Conservation (phyloP, 1,140 invertebrate species). For the Drosophila quadrilineata region DNA sequence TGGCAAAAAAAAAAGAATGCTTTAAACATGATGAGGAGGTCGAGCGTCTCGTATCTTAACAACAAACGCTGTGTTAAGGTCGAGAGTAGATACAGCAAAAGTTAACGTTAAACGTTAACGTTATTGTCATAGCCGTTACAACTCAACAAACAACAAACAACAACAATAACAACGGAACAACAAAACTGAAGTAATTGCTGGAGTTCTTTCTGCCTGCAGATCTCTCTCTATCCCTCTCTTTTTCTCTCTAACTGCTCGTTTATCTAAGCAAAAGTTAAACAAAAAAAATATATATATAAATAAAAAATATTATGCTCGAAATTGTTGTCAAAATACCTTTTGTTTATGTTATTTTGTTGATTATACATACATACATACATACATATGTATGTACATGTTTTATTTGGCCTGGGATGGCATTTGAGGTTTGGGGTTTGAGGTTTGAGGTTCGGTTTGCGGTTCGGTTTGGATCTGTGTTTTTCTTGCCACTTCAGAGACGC, state of each 20-base stretch:
- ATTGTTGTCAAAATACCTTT: conserved; percentile 10
- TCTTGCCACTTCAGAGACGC: background rate
- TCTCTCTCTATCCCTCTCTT: conserved; percentile 7
- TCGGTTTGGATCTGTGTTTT: no score
- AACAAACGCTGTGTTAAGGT: conserved; percentile 22
- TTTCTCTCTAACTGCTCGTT: conserved; percentile 10
- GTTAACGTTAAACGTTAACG: conserved; percentile 2
- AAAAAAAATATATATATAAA: no score
- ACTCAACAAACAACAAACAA: no score
- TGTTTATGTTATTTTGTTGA: no score
- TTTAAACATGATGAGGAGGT: conserved; percentile 44
- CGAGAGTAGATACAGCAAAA: conserved; percentile 31
- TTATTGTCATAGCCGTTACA: conserved; percentile 25
- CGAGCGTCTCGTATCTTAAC: conserved; percentile 35
- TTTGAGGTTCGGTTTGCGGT: no score
- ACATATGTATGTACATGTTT: no score
- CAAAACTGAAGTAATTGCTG: conserved; percentile 23
- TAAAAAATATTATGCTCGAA: conserved; percentile 13
- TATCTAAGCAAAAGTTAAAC: no score
- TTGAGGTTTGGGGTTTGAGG: no score
- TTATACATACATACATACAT: no score
- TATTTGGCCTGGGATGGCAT: no score
- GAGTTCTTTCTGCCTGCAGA: conserved; percentile 16
- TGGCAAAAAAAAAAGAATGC: conserved; percentile 17
- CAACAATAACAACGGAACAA: no score